Percentiles rank a stretch among this genome's conserved stretches.
These are phyloP conservation scores for Scaptomyza montana DNA, from an alignment of 1,140 invertebrate genomes.

Conservation along the genomic window DNA sequence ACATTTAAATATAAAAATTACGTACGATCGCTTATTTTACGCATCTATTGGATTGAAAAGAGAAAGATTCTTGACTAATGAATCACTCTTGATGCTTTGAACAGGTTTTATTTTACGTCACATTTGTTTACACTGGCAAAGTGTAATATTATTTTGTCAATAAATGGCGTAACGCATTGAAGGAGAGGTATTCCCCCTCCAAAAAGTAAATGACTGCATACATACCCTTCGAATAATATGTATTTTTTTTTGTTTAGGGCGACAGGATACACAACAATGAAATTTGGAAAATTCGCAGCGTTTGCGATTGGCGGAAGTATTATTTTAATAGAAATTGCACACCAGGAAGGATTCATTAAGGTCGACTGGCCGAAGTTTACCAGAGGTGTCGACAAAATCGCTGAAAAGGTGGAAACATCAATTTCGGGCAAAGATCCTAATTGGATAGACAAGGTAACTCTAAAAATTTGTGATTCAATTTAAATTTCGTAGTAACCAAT, in stretches of 20 bases:
- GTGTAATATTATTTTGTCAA: neutral
- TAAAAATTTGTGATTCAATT: neutral
- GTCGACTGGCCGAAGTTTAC: conserved; percentile 95
- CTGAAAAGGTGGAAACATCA: conserved; percentile 91
- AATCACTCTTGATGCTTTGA: neutral
- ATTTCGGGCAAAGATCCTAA: conserved; percentile 88
- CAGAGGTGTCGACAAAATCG: conserved; percentile 91
- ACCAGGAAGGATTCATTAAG: conserved; percentile 96
- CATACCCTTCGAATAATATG: neutral
- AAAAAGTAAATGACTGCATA: neutral
- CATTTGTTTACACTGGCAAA: neutral
- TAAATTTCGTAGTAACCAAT: neutral
- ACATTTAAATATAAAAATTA: neutral
- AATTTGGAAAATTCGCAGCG: conserved; percentile 95
- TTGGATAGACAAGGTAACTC: conserved; percentile 91
- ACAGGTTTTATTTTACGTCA: conserved; percentile 1
- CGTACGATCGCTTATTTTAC: neutral
- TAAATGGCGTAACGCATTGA: neutral
- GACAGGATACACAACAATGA: conserved; percentile 95
- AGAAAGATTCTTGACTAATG: neutral
- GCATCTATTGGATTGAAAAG: neutral
- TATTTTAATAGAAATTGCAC: conserved; percentile 94
- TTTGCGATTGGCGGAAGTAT: conserved; percentile 94
- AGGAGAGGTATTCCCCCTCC: neutral
- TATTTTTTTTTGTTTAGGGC: conserved; percentile 85